Base-by-base conservation (phyloP, 2,797 vertebrate species). In the Poeciliopsis infans region DNA sequence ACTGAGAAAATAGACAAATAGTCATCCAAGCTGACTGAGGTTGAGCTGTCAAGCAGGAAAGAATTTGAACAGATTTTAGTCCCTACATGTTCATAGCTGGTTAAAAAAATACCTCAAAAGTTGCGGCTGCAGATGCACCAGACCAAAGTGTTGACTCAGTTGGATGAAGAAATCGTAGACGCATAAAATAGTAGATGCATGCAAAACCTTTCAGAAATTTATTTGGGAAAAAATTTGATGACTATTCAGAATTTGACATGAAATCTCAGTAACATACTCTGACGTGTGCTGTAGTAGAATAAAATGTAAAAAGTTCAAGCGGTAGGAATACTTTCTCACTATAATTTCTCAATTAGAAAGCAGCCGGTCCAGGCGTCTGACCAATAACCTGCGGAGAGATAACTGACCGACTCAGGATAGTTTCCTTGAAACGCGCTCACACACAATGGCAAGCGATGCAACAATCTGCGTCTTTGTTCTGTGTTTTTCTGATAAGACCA, bases 401-500 rank as follows among this genome's bases (percentile, higher is more conserved):
- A 86, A 81, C 59, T 75, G 84, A 87, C 82, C 68, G 74, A 83
- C 80, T 80, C 43, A 87, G 80, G 78, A 86, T 43, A 55, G 78
- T 86, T 82, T 5, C 46, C 75, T 83, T 59, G 78, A 83, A 78
- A 79, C 72, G 61, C 49, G 36, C 75, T 72, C 79, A 79, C 77
- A 69, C 80, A 79, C 72, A 72, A 76, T 80, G 86, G 57, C 47
- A 46, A 87, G 79, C 4, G 16, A 61, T 85, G 45, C 64, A 86
- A 94, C 92, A 93, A 87, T 87, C 77, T 84, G 68, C 25, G 68
- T 73, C 93, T 92, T 92, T 94, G 90, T 93, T 66, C 83, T 81
- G 76, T 79, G 75, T 82, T 88, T 82, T 74, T 77, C 83, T 84
- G 86, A 87, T 86, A 90, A 91, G 66, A 86, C 82, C 79, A 74